Conservation (phyloP, 1,140 invertebrate species). For the Ridgeia piscesae region DNA sequence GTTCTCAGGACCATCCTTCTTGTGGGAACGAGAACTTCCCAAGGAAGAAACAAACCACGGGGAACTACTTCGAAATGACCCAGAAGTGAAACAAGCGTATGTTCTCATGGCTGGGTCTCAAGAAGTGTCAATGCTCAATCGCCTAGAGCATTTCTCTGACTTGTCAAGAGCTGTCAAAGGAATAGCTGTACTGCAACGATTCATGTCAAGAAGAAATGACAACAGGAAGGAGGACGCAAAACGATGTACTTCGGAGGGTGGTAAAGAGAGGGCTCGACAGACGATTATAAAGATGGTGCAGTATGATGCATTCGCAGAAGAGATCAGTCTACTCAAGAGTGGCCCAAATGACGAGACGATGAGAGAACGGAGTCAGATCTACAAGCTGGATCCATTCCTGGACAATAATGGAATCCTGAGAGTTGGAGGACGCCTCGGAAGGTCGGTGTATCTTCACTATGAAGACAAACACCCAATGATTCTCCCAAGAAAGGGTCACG, state of each 20-base stretch:
- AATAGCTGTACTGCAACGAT: conserved; percentile 17
- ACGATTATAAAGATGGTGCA: conserved; percentile 21
- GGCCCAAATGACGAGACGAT: not conserved
- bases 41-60: not conserved
- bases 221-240: not conserved
- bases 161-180: conserved; percentile 25
- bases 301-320: conserved; percentile 20
- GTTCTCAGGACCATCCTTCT: conserved; percentile 24
- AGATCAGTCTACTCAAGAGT: conserved; percentile 21
- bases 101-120: not conserved
- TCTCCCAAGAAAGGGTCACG: conserved; percentile 30
- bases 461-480: conserved; percentile 34
- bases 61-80: conserved; percentile 11
- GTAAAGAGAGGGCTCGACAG: not conserved
- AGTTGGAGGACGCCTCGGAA: conserved; percentile 34
- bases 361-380: conserved; percentile 23
- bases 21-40: conserved; percentile 30
- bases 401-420: conserved; percentile 35
- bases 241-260: not conserved
- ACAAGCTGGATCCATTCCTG: conserved; percentile 32
- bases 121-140: not conserved
- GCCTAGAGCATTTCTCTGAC: conserved; percentile 25
- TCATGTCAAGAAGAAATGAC: not conserved
- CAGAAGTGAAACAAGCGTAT: conserved; percentile 16
- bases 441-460: not conserved